phyloP scores from a whole-genome alignment of 2,113 vertebrate species.

The Neodontobutis hainanensis region DNA sequence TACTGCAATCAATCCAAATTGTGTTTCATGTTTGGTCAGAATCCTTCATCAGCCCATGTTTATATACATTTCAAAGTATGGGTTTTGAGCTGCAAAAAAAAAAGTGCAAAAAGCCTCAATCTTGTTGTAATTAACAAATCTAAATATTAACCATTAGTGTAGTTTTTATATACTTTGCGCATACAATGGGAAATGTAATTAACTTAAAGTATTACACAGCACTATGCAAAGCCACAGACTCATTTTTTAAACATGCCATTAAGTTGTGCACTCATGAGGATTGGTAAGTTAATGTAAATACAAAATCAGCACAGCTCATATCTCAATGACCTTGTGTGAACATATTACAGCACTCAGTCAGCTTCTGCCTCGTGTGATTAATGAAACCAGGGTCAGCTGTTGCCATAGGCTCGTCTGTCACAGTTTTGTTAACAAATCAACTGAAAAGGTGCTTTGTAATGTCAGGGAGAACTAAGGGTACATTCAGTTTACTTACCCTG shows the following conservation, averaged over 20 bases:
- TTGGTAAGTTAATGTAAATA: conserved; percentile 28
- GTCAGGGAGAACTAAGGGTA: conserved; percentile 16
- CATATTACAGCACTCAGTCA: conserved; percentile 5
- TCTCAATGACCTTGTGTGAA: conserved; percentile 18
- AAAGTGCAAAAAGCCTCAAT: not conserved
- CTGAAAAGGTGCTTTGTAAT: conserved; percentile 31
- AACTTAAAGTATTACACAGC: conserved; percentile 31
- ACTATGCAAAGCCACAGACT: conserved; percentile 15
- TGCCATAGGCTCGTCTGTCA: conserved; percentile 33
- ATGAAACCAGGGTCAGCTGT: conserved; percentile 22
- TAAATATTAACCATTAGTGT: not conserved
- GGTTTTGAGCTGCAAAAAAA: no score
- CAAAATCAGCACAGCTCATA: conserved; percentile 21
- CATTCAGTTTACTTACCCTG: no score
- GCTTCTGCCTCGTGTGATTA: conserved; percentile 38
- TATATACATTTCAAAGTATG: no score
- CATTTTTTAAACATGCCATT: conserved; percentile 27
- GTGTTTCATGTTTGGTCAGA: no score
- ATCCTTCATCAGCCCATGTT: no score
- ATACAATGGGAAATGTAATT: conserved; percentile 30
- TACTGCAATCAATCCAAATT: no score
- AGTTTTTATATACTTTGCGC: conserved; percentile 11
- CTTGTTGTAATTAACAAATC: not conserved
- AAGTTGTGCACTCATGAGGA: conserved; percentile 3
- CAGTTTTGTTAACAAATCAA: conserved; percentile 15